A percentile compares a stretch with the other conserved stretches of the same genome.
Evolutionary conservation across 2,888 invertebrate genomes (phyloP).

Genomic region (Dromius quadrimaculatus): DNA sequence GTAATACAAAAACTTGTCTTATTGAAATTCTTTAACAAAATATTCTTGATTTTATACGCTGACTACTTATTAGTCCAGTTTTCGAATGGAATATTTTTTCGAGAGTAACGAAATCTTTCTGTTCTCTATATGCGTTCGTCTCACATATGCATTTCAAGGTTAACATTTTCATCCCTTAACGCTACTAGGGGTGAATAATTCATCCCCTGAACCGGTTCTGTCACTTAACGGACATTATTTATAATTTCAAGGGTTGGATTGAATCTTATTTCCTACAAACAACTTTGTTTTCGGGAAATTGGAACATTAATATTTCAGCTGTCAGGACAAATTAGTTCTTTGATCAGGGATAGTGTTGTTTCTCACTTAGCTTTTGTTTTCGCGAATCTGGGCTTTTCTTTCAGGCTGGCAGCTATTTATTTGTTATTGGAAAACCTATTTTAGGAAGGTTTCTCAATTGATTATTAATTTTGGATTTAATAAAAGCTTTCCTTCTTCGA

Average conservation of each 20-base stretch:
- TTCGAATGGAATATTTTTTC: too few relatives aligned
- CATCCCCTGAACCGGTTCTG: slow-evolving; percentile 8
- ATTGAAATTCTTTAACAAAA: too few relatives aligned
- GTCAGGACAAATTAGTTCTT: slow-evolving; percentile 37
- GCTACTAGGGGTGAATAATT: slow-evolving; percentile 28
- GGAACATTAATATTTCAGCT: slow-evolving; percentile 43
- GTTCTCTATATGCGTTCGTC: too few relatives aligned
- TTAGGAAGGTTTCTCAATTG: too few relatives aligned
- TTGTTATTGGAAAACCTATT: slow-evolving; percentile 7
- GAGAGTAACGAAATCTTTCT: too few relatives aligned
- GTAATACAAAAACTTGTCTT: too few relatives aligned
- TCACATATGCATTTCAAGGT: slow-evolving; percentile 4
- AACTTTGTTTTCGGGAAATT: slow-evolving; percentile 46
- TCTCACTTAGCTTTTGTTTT: slow-evolving; percentile 24
- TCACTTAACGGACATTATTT: slow-evolving; percentile 33
- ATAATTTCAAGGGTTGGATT: slow-evolving; percentile 27
- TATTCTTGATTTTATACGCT: too few relatives aligned
- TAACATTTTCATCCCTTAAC: not conserved
- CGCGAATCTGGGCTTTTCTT: slow-evolving; percentile 18
- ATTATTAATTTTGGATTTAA: too few relatives aligned
- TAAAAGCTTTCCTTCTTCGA: too few relatives aligned
- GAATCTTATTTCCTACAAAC: slow-evolving; percentile 36
- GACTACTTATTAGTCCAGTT: too few relatives aligned
- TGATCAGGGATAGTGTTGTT: slow-evolving; percentile 6
- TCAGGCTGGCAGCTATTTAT: slow-evolving; percentile 1